A percentile compares a stretch with the other conserved stretches of the same genome.
Conservation (phyloP, 2,113 vertebrate species). For the Phycodurus eques region DNA sequence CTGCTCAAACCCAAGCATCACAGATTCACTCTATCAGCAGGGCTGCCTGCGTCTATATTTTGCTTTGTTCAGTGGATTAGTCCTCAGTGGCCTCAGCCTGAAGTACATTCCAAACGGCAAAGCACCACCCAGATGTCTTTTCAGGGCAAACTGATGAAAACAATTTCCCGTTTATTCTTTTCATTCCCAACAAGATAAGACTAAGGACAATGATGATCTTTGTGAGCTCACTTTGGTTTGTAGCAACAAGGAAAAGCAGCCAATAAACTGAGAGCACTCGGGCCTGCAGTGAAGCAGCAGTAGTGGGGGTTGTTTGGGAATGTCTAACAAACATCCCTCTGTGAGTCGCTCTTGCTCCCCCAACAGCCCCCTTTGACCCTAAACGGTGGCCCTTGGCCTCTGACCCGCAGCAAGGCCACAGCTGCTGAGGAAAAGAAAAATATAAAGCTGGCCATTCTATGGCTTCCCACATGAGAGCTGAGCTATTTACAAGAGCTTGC, state of each 20-base stretch:
- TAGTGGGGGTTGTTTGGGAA: conserved; percentile 35
- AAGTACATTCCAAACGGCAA: conserved; percentile 1
- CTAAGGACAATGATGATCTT: conserved; percentile 48
- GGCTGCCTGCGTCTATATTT: conserved; percentile 25
- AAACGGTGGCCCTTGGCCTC: conserved; percentile 58
- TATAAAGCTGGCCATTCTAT: conserved; percentile 57
- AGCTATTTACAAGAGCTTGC: conserved; percentile 30
- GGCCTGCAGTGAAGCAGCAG: conserved; percentile 51
- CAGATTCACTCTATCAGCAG: conserved; percentile 15
- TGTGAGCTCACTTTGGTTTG: conserved; percentile 43
- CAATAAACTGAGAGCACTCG: conserved; percentile 62
- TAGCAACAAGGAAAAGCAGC: conserved; percentile 52
- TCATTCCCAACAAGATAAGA: conserved; percentile 20
- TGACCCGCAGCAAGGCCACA: conserved; percentile 72
- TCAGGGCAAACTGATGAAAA: not conserved
- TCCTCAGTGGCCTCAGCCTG: conserved; percentile 10
- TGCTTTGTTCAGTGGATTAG: conserved; percentile 37
- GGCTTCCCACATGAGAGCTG: conserved; percentile 31
- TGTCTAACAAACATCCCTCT: conserved; percentile 72
- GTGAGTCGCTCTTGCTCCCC: conserved; percentile 51
- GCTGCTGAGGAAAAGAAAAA: conserved; percentile 69
- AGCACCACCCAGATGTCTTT: not conserved
- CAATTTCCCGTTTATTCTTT: not conserved
- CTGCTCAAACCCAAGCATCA: conserved; percentile 54
- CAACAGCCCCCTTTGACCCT: conserved; percentile 57